Percentiles rank a stretch among this genome's conserved stretches.
Evolutionary conservation across 1,140 invertebrate species (phyloP).

Genomic region (Drosophila jambulina): DNA sequence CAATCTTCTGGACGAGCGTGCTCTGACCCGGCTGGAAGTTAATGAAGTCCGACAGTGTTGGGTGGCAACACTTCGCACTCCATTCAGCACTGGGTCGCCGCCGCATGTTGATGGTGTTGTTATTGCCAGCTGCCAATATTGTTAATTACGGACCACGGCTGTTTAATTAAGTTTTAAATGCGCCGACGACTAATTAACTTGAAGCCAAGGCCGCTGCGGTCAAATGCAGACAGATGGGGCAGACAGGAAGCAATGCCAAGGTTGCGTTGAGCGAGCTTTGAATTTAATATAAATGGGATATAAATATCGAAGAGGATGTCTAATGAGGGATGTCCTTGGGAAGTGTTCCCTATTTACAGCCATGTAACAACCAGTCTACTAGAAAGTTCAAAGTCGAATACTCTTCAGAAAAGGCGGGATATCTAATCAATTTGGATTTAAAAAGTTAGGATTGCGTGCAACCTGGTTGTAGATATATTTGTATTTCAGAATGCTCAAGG

Average conservation of each 20-base stretch:
- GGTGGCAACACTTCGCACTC: slow-evolving; percentile 39
- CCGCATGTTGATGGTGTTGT: slow-evolving; percentile 30
- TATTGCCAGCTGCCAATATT: slow-evolving; percentile 55
- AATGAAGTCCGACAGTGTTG: slow-evolving; percentile 60
- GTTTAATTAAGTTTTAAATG: slow-evolving; percentile 75
- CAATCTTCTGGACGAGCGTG: slow-evolving; percentile 31
- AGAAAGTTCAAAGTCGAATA: background rate
- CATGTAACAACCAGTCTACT: background rate
- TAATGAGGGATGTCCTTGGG: too few species aligned
- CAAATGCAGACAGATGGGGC: slow-evolving; percentile 6
- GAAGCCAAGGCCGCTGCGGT: slow-evolving; percentile 25
- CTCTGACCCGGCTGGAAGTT: slow-evolving; percentile 27
- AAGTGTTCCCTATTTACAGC: background rate
- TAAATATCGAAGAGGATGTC: background rate
- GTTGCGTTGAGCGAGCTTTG: slow-evolving; percentile 8
- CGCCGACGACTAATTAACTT: slow-evolving; percentile 64
- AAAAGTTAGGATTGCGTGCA: background rate
- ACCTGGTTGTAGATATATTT: background rate
- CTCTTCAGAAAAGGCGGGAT: too few species aligned
- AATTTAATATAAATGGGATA: slow-evolving; percentile 9
- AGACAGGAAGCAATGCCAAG: slow-evolving; percentile 21
- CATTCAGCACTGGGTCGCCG: slow-evolving; percentile 1
- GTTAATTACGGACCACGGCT: slow-evolving; percentile 55
- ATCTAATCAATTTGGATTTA: too few species aligned
- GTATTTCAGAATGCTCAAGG: background rate